Conservation (phyloP, 2,797 vertebrate species). For the Tachyglossus aculeatus region DNA sequence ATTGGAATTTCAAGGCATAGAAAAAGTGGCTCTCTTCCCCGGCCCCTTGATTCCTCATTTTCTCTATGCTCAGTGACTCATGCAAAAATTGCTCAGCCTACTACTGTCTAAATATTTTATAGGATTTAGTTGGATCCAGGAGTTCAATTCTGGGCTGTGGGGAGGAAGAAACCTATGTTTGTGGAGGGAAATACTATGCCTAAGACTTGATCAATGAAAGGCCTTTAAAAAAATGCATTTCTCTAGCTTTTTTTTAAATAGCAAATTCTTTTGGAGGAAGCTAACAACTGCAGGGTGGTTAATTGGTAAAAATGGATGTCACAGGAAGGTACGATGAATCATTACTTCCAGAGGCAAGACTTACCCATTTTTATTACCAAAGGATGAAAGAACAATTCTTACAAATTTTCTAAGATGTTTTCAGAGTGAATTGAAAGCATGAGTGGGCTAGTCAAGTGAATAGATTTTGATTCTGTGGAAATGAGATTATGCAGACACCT, state of each 20-base stretch:
- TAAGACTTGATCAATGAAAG: not conserved
- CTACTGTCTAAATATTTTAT: no score
- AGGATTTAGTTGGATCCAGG: no score
- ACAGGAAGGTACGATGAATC: not conserved
- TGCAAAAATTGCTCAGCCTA: no score
- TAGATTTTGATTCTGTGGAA: slow-evolving; percentile 4
- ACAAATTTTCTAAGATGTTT: not conserved
- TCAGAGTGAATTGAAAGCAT: not conserved
- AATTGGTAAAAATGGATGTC: not conserved
- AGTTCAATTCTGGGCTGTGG: no score
- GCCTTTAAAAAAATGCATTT: not conserved
- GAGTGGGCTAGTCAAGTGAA: not conserved
- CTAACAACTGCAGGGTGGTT: not conserved
- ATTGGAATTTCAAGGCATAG: no score
- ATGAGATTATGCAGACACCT: not conserved
- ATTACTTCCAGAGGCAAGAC: slow-evolving; percentile 13
- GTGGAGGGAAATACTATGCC: no score
- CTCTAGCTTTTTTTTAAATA: not conserved
- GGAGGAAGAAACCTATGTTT: no score
- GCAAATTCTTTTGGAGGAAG: not conserved
- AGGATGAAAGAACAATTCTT: not conserved
- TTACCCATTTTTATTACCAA: slow-evolving; percentile 16
- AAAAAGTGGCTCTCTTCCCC: no score
- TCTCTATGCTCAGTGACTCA: no score
- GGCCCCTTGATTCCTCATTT: no score